phyloP scores from a whole-genome alignment of 2,113 vertebrate genomes.

The Hypomesus transpacificus region DNA sequence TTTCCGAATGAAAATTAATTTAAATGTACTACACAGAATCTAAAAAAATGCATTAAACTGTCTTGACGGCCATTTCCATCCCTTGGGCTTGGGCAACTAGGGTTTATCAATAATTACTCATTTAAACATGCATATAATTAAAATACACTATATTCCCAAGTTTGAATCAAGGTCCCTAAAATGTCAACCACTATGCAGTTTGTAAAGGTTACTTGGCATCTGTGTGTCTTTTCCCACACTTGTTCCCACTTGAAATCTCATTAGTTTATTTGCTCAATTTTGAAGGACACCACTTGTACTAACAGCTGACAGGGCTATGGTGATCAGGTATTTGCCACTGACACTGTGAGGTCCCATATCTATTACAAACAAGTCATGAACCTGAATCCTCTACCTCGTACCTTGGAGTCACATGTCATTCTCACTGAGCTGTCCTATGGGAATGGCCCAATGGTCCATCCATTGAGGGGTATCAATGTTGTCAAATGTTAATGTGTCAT shows the following conservation, averaged over 20 bases:
- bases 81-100: conserved; percentile 36
- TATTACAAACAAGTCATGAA: no score
- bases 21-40: conserved; percentile 43
- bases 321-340: no score
- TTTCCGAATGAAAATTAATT: conserved; percentile 33
- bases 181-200: conserved; percentile 43
- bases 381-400: no score
- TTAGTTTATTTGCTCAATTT: background rate
- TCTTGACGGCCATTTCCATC: conserved; percentile 33
- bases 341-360: no score
- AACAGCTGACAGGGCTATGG: background rate
- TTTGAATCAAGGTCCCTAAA: conserved; percentile 51
- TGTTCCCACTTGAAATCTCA: conserved; percentile 14
- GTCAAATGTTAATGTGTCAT: conserved; percentile 66
- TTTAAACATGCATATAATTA: conserved; percentile 54
- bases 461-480: conserved; percentile 61
- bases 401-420: conserved; percentile 34
- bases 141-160: conserved; percentile 46
- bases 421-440: conserved; percentile 32
- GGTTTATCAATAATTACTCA: conserved; percentile 54
- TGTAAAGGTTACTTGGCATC: conserved; percentile 36
- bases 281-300: conserved; percentile 14
- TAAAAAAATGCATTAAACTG: conserved; percentile 35
- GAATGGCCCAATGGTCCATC: conserved; percentile 48
- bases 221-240: conserved; percentile 20